A percentile compares a stretch with the other conserved stretches of the same genome.
These are phyloP conservation scores for Vulpes vulpes DNA, from an alignment of 2,113 vertebrate species.

Conservation along the genomic window DNA sequence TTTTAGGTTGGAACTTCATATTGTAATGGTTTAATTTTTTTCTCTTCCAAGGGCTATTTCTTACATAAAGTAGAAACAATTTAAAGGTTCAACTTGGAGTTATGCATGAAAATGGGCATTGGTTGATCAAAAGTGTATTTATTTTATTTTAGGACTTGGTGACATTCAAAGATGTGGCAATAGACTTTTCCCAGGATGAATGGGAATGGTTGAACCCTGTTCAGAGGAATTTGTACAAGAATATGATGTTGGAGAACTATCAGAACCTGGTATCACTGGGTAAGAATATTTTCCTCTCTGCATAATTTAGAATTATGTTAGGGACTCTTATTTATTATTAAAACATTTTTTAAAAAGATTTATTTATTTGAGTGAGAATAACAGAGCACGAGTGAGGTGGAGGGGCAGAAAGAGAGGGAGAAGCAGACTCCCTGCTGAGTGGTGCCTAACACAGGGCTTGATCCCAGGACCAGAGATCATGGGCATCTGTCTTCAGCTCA, in stretches of 20 bases:
- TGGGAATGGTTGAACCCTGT: constrained; percentile 53
- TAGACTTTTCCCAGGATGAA: constrained; percentile 70
- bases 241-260: constrained; percentile 74
- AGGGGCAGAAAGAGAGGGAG: background rate
- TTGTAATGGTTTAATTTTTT: background rate
- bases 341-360: background rate
- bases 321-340: background rate
- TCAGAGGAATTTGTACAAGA: constrained; percentile 63
- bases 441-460: background rate
- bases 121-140: constrained; percentile 8
- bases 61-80: background rate
- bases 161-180: constrained; percentile 71
- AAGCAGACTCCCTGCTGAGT: background rate
- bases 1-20: background rate
- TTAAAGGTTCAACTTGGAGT: background rate
- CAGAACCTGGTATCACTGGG: constrained; percentile 56
- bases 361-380: background rate
- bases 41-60: background rate
- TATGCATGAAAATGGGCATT: background rate
- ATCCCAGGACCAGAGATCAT: background rate
- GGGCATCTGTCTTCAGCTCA: too few relatives aligned
- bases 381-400: background rate
- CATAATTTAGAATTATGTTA: background rate
- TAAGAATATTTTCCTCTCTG: constrained; percentile 5
- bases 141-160: constrained; percentile 66